Evolutionary conservation across 2,113 vertebrate genomes (phyloP), one percentile per base, ranked within the genome.

Genomic region (Triplophysa siluroides): DNA sequence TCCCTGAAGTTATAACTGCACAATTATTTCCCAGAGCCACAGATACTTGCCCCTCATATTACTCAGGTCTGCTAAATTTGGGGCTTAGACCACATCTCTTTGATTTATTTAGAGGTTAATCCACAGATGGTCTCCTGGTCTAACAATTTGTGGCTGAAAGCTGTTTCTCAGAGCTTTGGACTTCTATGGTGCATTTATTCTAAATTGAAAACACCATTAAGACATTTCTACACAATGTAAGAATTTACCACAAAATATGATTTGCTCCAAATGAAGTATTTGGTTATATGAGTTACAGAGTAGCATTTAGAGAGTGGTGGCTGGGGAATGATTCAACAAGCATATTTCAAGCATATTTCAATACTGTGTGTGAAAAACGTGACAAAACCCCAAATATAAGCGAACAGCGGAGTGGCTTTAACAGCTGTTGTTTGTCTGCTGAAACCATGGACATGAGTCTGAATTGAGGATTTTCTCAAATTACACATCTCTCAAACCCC

Each of bases 381-480:
- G 64, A 63, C 63, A 79, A 70, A 58, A 10, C 41, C 38, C 33
- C 64, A 81, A 72, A 47, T 33, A 70, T 69, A 63, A 21, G 70
- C 66, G 38, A 62, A 76, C 52, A 61, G 70, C 71, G 60, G 52
- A 85, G 81, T 74, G 71, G 47, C 62, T 85, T 85, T 80, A 85
- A 80, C 81, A 87, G 81, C 83, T 84, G 84, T 66, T 83, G 80
- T 81, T 80, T 50, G 71, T 82, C 80, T 84, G 58, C 67, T 24
- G n/a, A 64, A 45, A 68, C 76, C 50, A 50, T 65, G 29, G 29
- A 47, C 70, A 52, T 81, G 78, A 79, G 84, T 78, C 68, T 78
- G 52, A 41, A 33, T 38, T 21, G 56, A 80, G 21, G 43, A 43
- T 61, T 60, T 83, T 83, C 60, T 77, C 84, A 65, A 69, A 64